Percentiles rank a stretch among this genome's conserved stretches.
Evolutionary conservation across 2,888 invertebrate species (phyloP).

Genomic region (Ametastegia equiseti): DNA sequence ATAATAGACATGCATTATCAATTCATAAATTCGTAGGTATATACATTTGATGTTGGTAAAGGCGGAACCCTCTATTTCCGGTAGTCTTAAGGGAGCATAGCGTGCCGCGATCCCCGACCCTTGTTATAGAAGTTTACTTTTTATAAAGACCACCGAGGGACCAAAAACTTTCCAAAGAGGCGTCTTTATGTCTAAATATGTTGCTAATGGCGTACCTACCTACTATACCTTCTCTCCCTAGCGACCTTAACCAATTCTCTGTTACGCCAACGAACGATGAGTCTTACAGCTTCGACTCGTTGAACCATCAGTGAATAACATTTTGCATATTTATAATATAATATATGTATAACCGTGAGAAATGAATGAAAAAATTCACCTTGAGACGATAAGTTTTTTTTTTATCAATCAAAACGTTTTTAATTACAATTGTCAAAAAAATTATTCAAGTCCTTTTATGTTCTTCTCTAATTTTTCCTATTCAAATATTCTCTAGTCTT

Average conservation of each 20-base stretch:
- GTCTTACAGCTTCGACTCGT: not conserved
- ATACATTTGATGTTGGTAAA: not conserved
- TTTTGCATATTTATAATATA: no score
- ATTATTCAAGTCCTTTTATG: no score
- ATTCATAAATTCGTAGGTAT: not conserved
- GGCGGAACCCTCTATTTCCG: not conserved
- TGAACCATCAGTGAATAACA: slow-evolving; percentile 14
- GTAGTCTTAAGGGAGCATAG: slow-evolving; percentile 26
- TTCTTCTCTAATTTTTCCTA: no score
- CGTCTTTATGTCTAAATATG: slow-evolving; percentile 49
- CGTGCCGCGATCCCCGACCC: slow-evolving; percentile 17
- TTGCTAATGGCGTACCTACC: slow-evolving; percentile 43
- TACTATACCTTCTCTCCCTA: slow-evolving; percentile 27
- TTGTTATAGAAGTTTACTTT: slow-evolving; percentile 48
- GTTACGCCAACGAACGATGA: slow-evolving; percentile 22
- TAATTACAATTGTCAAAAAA: no score
- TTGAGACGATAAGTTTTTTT: not conserved
- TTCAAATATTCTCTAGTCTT: no score
- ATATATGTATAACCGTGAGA: not conserved
- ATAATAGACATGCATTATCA: no score
- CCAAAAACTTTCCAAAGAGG: slow-evolving; percentile 45
- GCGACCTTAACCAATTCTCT: slow-evolving; percentile 27
- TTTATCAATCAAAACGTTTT: no score
- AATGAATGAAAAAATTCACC: not conserved
- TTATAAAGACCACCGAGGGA: slow-evolving; percentile 48